Conservation (phyloP, 2,888 invertebrate species). For the Monopis laevigella region DNA sequence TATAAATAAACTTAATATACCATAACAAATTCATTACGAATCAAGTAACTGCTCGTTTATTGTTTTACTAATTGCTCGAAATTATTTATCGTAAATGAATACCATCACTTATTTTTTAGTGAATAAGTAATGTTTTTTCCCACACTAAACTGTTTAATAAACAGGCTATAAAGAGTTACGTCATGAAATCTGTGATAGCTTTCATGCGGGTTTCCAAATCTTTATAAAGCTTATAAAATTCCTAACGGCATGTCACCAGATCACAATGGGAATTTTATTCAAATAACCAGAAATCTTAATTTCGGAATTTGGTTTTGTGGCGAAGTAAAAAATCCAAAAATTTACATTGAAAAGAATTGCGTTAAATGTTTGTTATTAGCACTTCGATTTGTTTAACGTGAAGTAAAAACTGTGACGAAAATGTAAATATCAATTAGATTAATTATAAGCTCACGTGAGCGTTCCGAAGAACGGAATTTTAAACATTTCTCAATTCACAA, state of each 20-base stretch:
- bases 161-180: conserved; percentile 4
- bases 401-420: conserved; percentile 1
- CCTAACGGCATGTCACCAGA: conserved; percentile 5
- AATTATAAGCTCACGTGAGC: neutral
- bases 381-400: neutral
- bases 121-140: too few species aligned
- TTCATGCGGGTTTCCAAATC: neutral
- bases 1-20: too few species aligned
- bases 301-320: neutral
- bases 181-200: too few species aligned
- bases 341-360: conserved; percentile 1
- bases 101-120: too few species aligned
- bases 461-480: too few species aligned
- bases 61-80: too few species aligned
- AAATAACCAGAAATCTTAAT: conserved; percentile 2
- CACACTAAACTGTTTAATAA: conserved; percentile 2
- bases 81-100: too few species aligned
- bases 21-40: too few species aligned
- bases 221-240: conserved; percentile 6
- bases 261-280: conserved; percentile 4
- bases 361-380: conserved; percentile 1
- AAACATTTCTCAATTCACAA: too few species aligned
- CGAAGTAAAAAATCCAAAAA: conserved; percentile 1
- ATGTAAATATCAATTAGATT: conserved; percentile 5
- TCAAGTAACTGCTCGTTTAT: too few species aligned